These are phyloP conservation scores for Zaprionus kolodkinae DNA, from an alignment of 1,140 invertebrate species.

Conservation along the genomic window DNA sequence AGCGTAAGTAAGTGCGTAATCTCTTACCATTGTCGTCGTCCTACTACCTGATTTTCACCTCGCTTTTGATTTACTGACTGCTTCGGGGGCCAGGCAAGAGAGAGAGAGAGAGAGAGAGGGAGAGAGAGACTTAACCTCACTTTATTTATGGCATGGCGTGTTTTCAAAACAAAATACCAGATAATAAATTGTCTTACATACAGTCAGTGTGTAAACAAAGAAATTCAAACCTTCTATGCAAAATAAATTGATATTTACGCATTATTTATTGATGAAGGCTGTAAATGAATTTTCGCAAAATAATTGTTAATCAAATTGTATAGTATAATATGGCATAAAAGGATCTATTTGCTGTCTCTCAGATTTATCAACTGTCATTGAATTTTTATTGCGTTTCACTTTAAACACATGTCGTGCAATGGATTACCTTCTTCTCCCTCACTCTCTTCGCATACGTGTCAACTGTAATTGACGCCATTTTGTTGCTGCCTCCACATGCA, in stretches of 20 bases:
- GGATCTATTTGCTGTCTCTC: background rate
- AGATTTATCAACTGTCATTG: background rate
- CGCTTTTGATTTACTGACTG: conserved; percentile 50
- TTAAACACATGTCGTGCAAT: conserved; percentile 18
- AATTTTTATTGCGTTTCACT: background rate
- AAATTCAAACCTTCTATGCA: background rate
- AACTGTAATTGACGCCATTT: conserved; percentile 73
- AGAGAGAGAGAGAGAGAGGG: background rate
- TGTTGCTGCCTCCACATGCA: conserved; percentile 46
- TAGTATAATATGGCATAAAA: background rate
- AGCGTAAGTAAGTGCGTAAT: conserved; percentile 66
- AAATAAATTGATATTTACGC: background rate
- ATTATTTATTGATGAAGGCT: background rate
- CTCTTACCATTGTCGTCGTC: conserved; percentile 34
- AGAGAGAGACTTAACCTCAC: conserved; percentile 3
- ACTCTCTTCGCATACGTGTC: conserved; percentile 27
- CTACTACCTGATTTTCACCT: conserved; percentile 58
- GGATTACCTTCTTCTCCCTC: background rate
- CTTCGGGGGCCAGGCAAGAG: too few species aligned
- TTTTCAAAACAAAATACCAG: background rate
- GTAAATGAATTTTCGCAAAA: background rate
- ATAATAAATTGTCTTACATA: background rate
- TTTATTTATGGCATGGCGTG: background rate
- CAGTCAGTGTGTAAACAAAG: background rate
- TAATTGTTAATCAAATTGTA: background rate